Conservation (phyloP, 2,113 vertebrate genomes). For the Murina feae region DNA sequence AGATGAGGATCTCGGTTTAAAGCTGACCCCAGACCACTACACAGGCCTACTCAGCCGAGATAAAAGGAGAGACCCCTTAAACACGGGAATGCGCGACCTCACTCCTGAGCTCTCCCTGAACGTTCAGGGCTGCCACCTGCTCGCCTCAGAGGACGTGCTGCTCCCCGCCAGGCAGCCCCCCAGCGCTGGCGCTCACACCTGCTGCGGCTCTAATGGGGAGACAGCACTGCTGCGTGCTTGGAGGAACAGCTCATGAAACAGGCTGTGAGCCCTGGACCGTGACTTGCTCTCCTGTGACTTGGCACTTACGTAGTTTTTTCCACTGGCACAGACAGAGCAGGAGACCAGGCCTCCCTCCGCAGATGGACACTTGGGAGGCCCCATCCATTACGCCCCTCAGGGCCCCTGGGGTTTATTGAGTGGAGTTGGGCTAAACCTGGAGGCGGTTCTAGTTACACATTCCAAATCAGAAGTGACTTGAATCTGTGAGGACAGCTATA, state of each 20-base stretch:
- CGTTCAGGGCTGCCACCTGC: neutral
- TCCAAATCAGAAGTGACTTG: conserved; percentile 53
- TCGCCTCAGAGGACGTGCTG: neutral
- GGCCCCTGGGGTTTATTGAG: neutral
- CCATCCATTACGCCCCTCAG: neutral
- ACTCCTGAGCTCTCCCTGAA: neutral
- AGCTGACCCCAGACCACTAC: neutral
- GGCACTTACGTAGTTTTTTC: conserved; percentile 44
- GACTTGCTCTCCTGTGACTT: neutral
- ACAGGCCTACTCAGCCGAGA: fast-evolving
- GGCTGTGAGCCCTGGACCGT: neutral
- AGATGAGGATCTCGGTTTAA: neutral
- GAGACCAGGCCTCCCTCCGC: neutral
- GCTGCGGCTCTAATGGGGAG: neutral
- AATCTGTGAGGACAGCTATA: neutral
- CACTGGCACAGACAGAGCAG: neutral
- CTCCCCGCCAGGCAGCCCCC: neutral
- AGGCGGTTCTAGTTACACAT: conserved; percentile 5
- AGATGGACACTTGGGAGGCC: neutral
- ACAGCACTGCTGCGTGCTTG: neutral
- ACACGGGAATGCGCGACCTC: neutral
- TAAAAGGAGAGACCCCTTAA: neutral
- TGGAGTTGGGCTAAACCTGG: neutral
- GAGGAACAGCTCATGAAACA: conserved; percentile 40
- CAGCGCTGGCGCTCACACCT: neutral